Evolutionary conservation across 2,113 vertebrate genomes (phyloP).

Genomic region (Carassius carassius): DNA sequence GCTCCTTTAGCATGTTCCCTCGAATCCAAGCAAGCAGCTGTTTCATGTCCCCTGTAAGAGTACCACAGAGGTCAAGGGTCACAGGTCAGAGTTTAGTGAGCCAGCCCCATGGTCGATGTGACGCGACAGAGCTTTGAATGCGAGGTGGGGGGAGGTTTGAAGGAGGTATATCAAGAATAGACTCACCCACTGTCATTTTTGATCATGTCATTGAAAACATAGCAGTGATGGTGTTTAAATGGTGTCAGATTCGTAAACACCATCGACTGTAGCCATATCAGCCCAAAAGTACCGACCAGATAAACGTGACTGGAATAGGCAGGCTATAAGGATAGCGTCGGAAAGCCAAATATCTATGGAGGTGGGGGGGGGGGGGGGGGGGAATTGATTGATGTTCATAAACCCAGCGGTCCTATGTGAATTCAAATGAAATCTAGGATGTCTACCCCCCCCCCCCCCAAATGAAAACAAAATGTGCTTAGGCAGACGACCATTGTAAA

Average conservation of each 20-base stretch:
- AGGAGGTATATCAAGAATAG: conserved; percentile 28
- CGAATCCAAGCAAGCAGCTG: conserved; percentile 95
- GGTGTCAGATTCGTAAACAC: background rate
- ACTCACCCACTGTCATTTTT: background rate
- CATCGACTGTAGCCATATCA: background rate
- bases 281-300: background rate
- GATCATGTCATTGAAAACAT: background rate
- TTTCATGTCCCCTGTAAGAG: conserved; percentile 87
- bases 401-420: conserved; percentile 23
- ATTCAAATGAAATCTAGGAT: conserved; percentile 41
- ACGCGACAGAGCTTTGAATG: conserved; percentile 74
- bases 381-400: conserved; percentile 47
- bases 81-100: conserved; percentile 71
- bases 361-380: background rate
- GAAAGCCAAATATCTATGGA: background rate
- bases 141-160: conserved; percentile 59
- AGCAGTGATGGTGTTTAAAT: background rate
- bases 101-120: conserved; percentile 76
- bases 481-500: background rate
- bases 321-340: background rate
- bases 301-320: conserved; percentile 21
- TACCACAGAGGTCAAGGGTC: conserved; percentile 63
- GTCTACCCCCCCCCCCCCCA: conserved; percentile 15
- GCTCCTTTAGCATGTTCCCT: conserved; percentile 91
- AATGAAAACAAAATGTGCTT: background rate